A percentile compares a stretch with the other conserved stretches of the same genome.
phyloP scores from a whole-genome alignment of 2,797 vertebrate species.

The Balearica regulorum region DNA sequence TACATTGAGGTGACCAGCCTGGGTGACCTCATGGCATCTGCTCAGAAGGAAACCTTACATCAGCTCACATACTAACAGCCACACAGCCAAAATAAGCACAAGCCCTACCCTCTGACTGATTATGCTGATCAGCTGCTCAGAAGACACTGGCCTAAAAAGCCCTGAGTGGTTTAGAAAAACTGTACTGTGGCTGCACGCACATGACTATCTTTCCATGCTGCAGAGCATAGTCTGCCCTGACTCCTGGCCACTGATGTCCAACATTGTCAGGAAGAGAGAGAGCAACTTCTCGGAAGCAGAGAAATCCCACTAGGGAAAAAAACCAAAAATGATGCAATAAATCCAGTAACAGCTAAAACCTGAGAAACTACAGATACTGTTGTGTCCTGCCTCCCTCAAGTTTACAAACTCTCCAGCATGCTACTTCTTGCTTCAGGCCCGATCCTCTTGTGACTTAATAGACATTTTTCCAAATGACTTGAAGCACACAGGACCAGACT shows the following conservation, averaged over 20 bases:
- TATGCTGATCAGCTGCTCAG: not conserved
- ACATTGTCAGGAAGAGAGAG: not conserved
- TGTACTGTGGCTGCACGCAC: fast-evolving
- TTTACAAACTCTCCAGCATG: not conserved
- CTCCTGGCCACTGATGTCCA: not conserved
- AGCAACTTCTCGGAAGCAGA: not conserved
- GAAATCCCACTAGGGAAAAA: not conserved
- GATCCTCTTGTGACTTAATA: not conserved
- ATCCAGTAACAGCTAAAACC: not conserved
- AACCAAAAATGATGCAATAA: not conserved
- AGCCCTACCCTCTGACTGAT: not conserved
- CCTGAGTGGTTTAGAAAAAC: not conserved
- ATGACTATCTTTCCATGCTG: not conserved
- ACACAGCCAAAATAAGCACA: not conserved
- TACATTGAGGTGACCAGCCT: not conserved
- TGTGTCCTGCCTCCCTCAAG: not conserved
- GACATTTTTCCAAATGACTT: not conserved
- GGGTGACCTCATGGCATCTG: not conserved
- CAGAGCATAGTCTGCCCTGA: not conserved
- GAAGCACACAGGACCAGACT: not conserved
- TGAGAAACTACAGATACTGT: not conserved
- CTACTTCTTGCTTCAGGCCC: not conserved
- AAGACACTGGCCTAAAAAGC: not conserved
- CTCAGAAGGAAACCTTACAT: not conserved
- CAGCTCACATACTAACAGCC: not conserved